phyloP scores from a whole-genome alignment of 2,888 invertebrate genomes.

The Drosophila robusta region DNA sequence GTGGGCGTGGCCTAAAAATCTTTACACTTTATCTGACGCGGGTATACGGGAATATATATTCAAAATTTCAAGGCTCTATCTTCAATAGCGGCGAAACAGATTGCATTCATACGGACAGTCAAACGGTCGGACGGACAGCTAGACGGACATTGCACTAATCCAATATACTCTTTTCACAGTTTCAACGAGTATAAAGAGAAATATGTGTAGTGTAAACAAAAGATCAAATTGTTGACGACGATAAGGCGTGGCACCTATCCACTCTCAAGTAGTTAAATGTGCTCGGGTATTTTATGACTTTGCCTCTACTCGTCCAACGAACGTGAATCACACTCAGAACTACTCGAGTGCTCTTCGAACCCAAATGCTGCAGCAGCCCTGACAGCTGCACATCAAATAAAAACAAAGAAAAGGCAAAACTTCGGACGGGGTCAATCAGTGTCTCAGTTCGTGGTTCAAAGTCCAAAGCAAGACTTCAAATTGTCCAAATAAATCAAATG shows the following conservation, averaged over 20 bases:
- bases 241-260: slow-evolving; percentile 53
- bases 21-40: no score
- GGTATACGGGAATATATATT: no score
- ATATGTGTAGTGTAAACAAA: slow-evolving; percentile 65
- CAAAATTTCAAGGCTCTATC: no score
- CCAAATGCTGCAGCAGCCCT: slow-evolving; percentile 20
- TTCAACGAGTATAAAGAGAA: not conserved
- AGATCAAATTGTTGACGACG: slow-evolving; percentile 61
- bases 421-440: slow-evolving; percentile 36
- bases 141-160: no score
- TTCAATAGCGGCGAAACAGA: no score
- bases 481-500: slow-evolving; percentile 62
- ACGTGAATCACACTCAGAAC: slow-evolving; percentile 16
- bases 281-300: slow-evolving; percentile 22
- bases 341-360: slow-evolving; percentile 49
- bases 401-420: not conserved
- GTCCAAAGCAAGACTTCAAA: slow-evolving; percentile 45
- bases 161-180: no score
- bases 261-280: slow-evolving; percentile 9
- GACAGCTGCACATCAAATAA: slow-evolving; percentile 59
- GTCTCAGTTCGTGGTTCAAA: slow-evolving; percentile 40
- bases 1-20: no score
- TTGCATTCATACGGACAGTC: no score
- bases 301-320: slow-evolving; percentile 3
- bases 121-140: no score